Conservation (phyloP, 2,888 invertebrate species). For the Archips crataeganus region DNA sequence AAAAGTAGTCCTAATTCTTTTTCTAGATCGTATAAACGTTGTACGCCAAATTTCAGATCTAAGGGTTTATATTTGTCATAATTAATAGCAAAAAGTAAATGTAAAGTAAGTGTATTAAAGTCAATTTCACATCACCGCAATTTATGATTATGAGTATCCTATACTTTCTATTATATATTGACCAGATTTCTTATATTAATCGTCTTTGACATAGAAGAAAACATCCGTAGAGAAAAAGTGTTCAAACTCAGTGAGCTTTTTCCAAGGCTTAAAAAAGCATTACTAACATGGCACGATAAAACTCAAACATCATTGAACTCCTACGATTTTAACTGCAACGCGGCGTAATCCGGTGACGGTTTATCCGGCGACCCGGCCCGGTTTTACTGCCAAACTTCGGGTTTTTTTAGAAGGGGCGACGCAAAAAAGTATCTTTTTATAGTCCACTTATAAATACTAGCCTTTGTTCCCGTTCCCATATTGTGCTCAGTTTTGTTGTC, state of each 20-base stretch:
- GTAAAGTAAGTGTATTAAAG: no score
- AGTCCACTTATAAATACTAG: conserved; percentile 52
- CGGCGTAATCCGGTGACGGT: conserved; percentile 69
- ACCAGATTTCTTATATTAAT: no score
- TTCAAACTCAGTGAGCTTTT: not conserved
- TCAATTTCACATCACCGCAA: no score
- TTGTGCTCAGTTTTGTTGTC: conserved; percentile 16
- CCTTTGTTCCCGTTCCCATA: conserved; percentile 30
- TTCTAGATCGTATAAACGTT: no score
- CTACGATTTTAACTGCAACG: conserved; percentile 53
- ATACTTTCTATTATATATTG: no score
- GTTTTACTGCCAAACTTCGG: conserved; percentile 76
- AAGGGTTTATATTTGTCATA: no score
- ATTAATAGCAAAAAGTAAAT: no score
- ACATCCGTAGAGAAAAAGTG: not conserved
- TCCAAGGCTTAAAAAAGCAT: not conserved
- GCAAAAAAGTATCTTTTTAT: conserved; percentile 55
- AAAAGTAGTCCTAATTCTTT: no score
- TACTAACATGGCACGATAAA: not conserved
- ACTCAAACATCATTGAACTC: conserved; percentile 21
- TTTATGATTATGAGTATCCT: no score
- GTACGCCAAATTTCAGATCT: no score
- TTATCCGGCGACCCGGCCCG: conserved; percentile 75
- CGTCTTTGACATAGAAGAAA: not conserved
- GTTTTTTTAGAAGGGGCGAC: conserved; percentile 62